Conservation (phyloP, 2,888 invertebrate genomes). For the Cheilosia scutellata region DNA sequence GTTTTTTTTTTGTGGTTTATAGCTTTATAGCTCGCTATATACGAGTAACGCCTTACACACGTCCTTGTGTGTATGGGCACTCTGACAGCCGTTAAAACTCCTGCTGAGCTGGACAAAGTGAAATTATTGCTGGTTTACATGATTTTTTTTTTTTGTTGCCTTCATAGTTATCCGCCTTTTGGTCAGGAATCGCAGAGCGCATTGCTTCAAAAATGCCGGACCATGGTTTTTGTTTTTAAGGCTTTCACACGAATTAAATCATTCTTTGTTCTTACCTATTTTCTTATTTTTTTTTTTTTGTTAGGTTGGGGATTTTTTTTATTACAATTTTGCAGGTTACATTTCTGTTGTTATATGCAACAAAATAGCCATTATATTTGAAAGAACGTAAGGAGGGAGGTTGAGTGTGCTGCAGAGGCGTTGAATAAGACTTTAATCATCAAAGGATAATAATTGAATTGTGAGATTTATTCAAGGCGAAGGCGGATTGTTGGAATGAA, state of each 20-base stretch:
- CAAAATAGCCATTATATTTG: conserved; percentile 9
- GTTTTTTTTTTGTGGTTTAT: background rate
- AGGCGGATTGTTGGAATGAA: background rate
- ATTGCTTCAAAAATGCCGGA: conserved; percentile 64
- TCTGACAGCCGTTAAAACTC: conserved; percentile 61
- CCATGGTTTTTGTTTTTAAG: conserved; percentile 18
- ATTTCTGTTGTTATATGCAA: conserved; percentile 15
- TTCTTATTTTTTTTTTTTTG: conserved; percentile 11
- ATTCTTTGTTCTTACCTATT: conserved; percentile 53
- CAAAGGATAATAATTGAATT: conserved; percentile 60
- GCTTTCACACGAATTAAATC: conserved; percentile 73
- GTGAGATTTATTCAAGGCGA: conserved; percentile 38
- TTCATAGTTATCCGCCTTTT: conserved; percentile 55
- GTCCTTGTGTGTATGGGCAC: conserved; percentile 44
- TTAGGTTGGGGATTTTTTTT: conserved; percentile 7
- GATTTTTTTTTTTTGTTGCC: conserved; percentile 52
- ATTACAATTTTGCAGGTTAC: conserved; percentile 35
- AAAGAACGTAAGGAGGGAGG: conserved; percentile 2
- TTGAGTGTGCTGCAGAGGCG: conserved; percentile 13
- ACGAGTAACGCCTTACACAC: conserved; percentile 52
- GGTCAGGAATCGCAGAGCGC: conserved; percentile 64
- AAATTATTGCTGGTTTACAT: conserved; percentile 76
- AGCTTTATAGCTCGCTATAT: conserved; percentile 24
- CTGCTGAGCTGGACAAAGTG: conserved; percentile 74
- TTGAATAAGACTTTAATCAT: conserved; percentile 22